Evolutionary conservation across 2,797 vertebrate genomes (phyloP), one percentile per base, ranked within the genome.

Genomic region (Myiothlypis coronata): DNA sequence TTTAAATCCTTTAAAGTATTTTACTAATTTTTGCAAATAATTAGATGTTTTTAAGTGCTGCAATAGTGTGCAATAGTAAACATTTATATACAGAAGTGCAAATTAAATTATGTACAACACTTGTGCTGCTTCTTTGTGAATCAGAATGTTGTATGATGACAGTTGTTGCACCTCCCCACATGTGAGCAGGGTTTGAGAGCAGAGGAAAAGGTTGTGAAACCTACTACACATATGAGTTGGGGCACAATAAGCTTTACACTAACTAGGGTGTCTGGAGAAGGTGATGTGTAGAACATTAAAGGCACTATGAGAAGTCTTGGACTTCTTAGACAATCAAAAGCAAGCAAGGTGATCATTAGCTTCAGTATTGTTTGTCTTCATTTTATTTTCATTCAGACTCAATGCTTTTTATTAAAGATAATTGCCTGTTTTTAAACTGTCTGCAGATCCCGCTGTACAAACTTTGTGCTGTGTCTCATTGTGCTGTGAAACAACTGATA

Each of bases 41-140:
- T 94, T 97, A 97, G 96, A 95, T 97, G 96, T 96, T 96, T 97
- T 96, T 95, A 94, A 96, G 96, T 97, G 95, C 95, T 97, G 93
- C 93, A 94, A 94, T 96, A 96, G 96, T 96, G 94, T 97, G 95
- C 96, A 97, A 97, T 97, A 97, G 95, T 97, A 96, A 96, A 96
- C 95, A 96, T 97, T 97, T 96, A 97, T 97, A 97, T 96, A 97
- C 95, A 59, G 95, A 96, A 96, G 94, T 97, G 93, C 93, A 94
- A 97, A 97, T 97, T 97, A 97, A 97, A 97, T 97, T 97, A 97
- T 97, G 95, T 97, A 96, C 94, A 95, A 97, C 89, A 96, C 96
- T 95, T 76, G 84, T 94, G 91, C 92, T 94, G 93, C 95, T 97
- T 97, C 96, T 95, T 97, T 96, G 88, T 96, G 82, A 96, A 89